Evolutionary conservation across 2,888 invertebrate genomes (phyloP).

Genomic region (Laspeyria flexula): DNA sequence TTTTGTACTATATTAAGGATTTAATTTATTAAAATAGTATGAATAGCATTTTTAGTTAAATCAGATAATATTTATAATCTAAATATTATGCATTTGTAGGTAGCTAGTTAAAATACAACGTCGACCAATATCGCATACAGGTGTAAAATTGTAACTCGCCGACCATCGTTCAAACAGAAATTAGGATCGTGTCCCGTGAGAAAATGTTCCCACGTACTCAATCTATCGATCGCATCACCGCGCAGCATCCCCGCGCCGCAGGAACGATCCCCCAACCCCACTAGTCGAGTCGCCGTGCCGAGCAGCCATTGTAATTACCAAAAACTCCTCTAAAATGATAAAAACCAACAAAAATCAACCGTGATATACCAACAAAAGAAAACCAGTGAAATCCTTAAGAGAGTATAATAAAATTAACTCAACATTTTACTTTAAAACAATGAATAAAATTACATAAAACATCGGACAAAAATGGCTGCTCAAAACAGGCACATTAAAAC

Average conservation of each 20-base stretch:
- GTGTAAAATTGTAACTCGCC: constrained; percentile 14
- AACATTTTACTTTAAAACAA: constrained; percentile 18
- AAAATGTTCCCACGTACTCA: constrained; percentile 38
- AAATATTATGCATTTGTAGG: too few species aligned
- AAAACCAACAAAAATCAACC: constrained; percentile 52
- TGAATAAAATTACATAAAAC: constrained; percentile 40
- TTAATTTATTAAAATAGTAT: too few species aligned
- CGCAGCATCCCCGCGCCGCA: constrained; percentile 69
- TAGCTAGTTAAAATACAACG: too few species aligned
- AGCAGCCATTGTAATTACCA: constrained; percentile 67
- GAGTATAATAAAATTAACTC: constrained; percentile 22
- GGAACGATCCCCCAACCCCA: constrained; percentile 45
- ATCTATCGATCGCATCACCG: constrained; percentile 72
- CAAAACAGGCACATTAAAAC: constrained; percentile 50
- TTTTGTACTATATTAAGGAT: too few species aligned
- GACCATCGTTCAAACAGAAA: constrained; percentile 18
- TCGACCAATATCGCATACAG: too few species aligned
- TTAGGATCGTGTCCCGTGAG: constrained; percentile 34
- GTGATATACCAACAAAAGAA: constrained; percentile 32
- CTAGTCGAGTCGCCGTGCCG: constrained; percentile 49
- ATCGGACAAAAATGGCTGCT: constrained; percentile 67
- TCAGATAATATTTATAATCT: too few species aligned
- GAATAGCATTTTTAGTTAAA: too few species aligned
- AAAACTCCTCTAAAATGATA: constrained; percentile 62
- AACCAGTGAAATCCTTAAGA: constrained; percentile 38